A percentile compares a stretch with the other conserved stretches of the same genome.
Evolutionary conservation across 2,113 vertebrate species (phyloP).

Genomic region (Zosterops japonicus): DNA sequence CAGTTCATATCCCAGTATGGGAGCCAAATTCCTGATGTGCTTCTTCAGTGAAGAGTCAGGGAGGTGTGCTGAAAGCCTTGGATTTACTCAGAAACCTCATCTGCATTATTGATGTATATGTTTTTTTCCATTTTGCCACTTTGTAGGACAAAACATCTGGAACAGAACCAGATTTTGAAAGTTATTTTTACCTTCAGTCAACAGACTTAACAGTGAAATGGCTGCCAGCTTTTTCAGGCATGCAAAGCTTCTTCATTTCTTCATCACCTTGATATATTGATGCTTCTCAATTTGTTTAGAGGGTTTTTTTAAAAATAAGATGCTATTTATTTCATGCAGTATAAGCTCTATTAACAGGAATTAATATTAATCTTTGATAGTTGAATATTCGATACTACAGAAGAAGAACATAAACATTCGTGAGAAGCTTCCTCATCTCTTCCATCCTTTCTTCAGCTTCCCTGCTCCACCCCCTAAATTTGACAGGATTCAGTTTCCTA

Average conservation of each 20-base stretch:
- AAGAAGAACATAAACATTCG: neutral
- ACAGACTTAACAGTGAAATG: neutral
- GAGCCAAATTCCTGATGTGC: neutral
- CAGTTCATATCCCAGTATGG: neutral
- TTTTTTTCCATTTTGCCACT: neutral
- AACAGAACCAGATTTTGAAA: neutral
- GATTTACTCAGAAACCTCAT: neutral
- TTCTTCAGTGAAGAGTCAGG: neutral
- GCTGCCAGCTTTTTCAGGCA: neutral
- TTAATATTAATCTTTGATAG: neutral
- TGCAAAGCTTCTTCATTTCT: neutral
- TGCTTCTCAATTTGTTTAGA: neutral
- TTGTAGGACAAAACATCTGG: neutral
- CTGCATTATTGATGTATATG: neutral
- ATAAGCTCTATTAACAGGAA: neutral
- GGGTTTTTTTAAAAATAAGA: neutral
- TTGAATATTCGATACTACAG: neutral
- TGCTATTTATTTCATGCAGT: neutral
- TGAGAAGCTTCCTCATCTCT: neutral
- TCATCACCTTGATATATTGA: neutral
- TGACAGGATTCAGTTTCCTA: neutral
- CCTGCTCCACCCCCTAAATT: accelerated
- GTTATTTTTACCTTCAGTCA: neutral
- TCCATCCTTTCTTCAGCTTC: neutral
- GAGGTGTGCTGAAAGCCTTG: neutral